A percentile compares a stretch with the other conserved stretches of the same genome.
These are phyloP conservation scores for Netelia fuscicornis DNA, from an alignment of 2,888 invertebrate species.

Conservation along the genomic window DNA sequence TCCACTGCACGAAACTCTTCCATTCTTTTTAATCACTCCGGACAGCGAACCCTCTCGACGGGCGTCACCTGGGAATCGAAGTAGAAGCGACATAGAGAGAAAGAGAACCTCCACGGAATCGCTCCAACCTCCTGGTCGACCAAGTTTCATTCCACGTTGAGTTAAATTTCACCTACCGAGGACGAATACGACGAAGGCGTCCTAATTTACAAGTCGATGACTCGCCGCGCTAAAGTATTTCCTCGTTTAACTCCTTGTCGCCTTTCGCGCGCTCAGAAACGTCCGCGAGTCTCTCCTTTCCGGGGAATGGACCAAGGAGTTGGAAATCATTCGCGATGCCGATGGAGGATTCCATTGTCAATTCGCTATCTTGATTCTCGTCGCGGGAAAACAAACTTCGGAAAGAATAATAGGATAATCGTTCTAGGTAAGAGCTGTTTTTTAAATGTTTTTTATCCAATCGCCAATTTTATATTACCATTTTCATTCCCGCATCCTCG, in stretches of 20 bases:
- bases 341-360: neutral
- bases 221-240: constrained; percentile 48
- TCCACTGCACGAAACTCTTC: constrained; percentile 18
- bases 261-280: constrained; percentile 20
- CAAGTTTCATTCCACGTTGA: constrained; percentile 40
- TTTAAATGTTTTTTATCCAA: neutral
- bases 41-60: constrained; percentile 2
- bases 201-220: constrained; percentile 69
- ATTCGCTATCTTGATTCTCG: too few species aligned
- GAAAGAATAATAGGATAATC: constrained; percentile 22
- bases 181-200: neutral
- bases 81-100: constrained; percentile 21
- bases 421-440: neutral
- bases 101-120: constrained; percentile 6
- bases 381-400: constrained; percentile 1
- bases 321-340: neutral
- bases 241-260: constrained; percentile 24
- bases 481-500: neutral
- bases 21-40: constrained; percentile 65
- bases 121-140: constrained; percentile 4
- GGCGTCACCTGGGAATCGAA: constrained; percentile 55
- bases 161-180: constrained; percentile 2
- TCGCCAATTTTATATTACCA: neutral
- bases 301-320: constrained; percentile 58
- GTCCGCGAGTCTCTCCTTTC: neutral